These are phyloP conservation scores for Hirtodrosophila cameraria DNA, from an alignment of 2,888 invertebrate species.

Conservation along the genomic window DNA sequence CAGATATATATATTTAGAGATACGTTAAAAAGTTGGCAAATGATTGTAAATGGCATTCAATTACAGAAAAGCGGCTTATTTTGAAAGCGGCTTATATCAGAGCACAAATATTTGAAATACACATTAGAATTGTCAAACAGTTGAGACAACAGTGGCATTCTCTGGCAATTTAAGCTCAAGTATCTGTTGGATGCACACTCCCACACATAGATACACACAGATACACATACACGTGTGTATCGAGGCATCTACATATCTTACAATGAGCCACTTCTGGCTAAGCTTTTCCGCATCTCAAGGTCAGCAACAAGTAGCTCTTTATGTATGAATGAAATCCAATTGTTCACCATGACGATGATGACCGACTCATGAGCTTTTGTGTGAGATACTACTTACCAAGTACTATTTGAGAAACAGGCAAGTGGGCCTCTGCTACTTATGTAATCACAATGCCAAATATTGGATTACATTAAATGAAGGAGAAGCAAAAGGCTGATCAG, in stretches of 20 bases:
- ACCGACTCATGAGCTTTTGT: conserved; percentile 44
- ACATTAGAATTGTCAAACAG: conserved; percentile 19
- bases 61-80: conserved; percentile 59
- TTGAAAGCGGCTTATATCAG: conserved; percentile 46
- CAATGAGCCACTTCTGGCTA: conserved; percentile 45
- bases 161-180: conserved; percentile 8
- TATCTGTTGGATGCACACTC: conserved; percentile 34
- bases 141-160: conserved; percentile 28
- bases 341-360: conserved; percentile 59
- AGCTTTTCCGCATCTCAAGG: conserved; percentile 63
- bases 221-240: conserved; percentile 17
- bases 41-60: conserved; percentile 51
- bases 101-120: conserved; percentile 35
- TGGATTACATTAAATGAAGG: conserved; percentile 37
- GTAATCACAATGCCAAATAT: conserved; percentile 63
- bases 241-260: conserved; percentile 46
- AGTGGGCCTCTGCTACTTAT: conserved; percentile 40
- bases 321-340: conserved; percentile 74
- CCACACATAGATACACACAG: conserved; percentile 3
- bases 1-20: background rate
- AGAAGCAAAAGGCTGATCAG: conserved; percentile 13
- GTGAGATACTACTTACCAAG: conserved; percentile 3
- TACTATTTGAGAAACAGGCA: conserved; percentile 20
- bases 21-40: background rate
- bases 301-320: conserved; percentile 70